These are phyloP conservation scores for Osedax fenrisi DNA, from an alignment of 2,888 invertebrate species.

Conservation along the genomic window DNA sequence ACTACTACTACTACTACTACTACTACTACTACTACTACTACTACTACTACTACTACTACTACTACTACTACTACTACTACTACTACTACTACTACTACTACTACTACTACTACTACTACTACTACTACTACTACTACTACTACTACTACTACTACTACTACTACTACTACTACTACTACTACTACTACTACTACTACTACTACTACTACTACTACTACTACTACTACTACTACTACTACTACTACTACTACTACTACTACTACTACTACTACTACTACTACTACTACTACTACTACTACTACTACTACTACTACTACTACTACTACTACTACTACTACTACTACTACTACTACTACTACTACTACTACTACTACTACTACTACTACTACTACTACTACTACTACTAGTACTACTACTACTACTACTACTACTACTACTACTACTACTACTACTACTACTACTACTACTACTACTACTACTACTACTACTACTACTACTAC, in stretches of 20 bases:
- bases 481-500: slow-evolving; percentile 28
- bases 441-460: slow-evolving; percentile 11
- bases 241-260: slow-evolving; percentile 24
- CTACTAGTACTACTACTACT: slow-evolving; percentile 24
- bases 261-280: background rate
- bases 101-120: slow-evolving; percentile 30
- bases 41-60: no score
- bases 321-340: slow-evolving; percentile 26
- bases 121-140: slow-evolving; percentile 27
- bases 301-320: background rate
- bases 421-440: slow-evolving; percentile 5
- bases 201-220: slow-evolving; percentile 21
- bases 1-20: no score
- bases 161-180: slow-evolving; percentile 9
- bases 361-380: slow-evolving; percentile 25
- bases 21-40: no score
- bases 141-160: background rate
- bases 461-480: background rate
- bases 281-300: background rate
- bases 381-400: slow-evolving; percentile 31
- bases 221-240: slow-evolving; percentile 37
- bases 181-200: slow-evolving; percentile 4
- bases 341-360: slow-evolving; percentile 13
- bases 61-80: slow-evolving; percentile 10
- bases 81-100: slow-evolving; percentile 27